Base-by-base conservation (phyloP, 2,888 invertebrate species). In the Amphimallon solstitiale region DNA sequence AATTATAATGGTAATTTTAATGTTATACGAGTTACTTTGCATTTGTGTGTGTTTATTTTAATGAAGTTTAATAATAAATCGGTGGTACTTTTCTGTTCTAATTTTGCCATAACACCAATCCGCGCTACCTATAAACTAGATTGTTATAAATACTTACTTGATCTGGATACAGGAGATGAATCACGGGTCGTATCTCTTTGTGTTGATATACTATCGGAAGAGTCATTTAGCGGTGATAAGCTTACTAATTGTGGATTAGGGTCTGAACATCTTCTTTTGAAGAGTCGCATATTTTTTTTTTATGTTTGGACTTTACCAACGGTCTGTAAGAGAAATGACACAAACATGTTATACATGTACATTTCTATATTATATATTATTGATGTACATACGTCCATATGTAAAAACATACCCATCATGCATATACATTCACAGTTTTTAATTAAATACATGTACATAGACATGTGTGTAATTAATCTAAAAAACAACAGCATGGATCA, bases 231-330 rank as follows among this genome's bases (percentile, higher is more conserved):
- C 38, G 84, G 85, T 34, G 84, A 83, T 63, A 85, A 76, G 73
- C 84, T 84, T 56, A 88, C 86, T 70, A 87, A 79, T 77, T 87
- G 87, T 17, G 87, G 87, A 74, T 86, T 85, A 65, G 86, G 85
- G 75, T 87, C 86, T 66, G 84, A 84, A 70, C 83, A 81, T 68
- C 85, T 80, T 77, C 86, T 80, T 78, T 84, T 86, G 77, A 86
- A 86, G 66, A 87, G 79, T 73, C 86, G 80, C 86, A 86, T 86
- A 69, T 67, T 74, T 61, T 63, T 12, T 35, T 14, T 21, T 29
- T 40, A 17, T 10, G n/a, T 14, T n/a, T n/a, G n/a, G n/a, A n/a
- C 1, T 40, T 12, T 12, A 0, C 12, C 0, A 40, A 43, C 29
- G 52, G 10, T 61, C 38, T 43, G 10, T 38, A 65, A 61, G 29